Percentiles rank a stretch among this genome's conserved stretches.
phyloP scores from a whole-genome alignment of 2,888 invertebrate genomes.

The Kuschelorhynchus macadamiae region DNA sequence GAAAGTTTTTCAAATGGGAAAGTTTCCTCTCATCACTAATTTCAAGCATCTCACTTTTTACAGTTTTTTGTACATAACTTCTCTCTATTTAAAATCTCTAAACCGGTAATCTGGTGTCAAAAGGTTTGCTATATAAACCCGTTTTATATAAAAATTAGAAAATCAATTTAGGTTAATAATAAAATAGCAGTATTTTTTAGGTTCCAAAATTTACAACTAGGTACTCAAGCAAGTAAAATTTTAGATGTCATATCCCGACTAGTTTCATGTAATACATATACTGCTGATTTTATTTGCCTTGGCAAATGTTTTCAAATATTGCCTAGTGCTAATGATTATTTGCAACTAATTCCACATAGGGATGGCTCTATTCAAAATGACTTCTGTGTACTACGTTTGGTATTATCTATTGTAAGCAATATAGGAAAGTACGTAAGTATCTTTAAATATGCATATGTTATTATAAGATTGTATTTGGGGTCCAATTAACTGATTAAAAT shows the following conservation, averaged over 20 bases:
- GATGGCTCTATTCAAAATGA: slow-evolving; percentile 38
- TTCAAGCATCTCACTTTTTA: no score
- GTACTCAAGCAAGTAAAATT: slow-evolving; percentile 58
- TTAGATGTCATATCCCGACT: slow-evolving; percentile 54
- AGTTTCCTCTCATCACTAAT: no score
- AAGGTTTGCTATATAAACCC: no score
- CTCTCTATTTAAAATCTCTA: no score
- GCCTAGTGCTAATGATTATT: slow-evolving; percentile 16
- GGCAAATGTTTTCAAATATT: slow-evolving; percentile 16
- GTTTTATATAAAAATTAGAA: no score
- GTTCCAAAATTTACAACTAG: slow-evolving; percentile 45
- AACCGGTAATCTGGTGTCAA: no score
- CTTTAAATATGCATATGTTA: background rate
- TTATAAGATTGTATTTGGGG: no score
- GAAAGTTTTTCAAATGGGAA: no score
- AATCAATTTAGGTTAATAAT: no score
- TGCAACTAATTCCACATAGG: slow-evolving; percentile 33
- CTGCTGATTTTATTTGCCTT: slow-evolving; percentile 33
- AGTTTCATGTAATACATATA: slow-evolving; percentile 24
- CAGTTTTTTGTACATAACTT: no score
- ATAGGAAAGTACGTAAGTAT: slow-evolving; percentile 58
- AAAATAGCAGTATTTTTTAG: no score
- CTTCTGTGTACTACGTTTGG: slow-evolving; percentile 50
- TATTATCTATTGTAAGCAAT: slow-evolving; percentile 52
- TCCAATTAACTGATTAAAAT: no score